A percentile compares a stretch with the other conserved stretches of the same genome.
Evolutionary conservation across 2,113 vertebrate genomes (phyloP).

Genomic region (Ammodytes marinus): DNA sequence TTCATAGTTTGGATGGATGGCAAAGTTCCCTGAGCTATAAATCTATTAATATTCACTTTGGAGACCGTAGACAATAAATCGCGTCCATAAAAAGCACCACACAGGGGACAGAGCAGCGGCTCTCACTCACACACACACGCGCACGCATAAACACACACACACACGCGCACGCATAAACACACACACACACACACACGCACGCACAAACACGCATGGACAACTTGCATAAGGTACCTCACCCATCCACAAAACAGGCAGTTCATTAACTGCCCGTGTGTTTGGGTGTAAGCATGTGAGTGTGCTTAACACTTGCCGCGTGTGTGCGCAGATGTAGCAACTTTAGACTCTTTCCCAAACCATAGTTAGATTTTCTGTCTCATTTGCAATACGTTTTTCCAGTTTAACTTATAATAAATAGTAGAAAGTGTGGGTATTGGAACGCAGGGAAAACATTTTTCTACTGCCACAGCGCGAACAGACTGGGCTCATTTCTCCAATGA

Average conservation of each 20-base stretch:
- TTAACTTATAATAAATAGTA: too few species aligned
- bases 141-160: conserved; percentile 8
- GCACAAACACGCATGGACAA: conserved; percentile 1
- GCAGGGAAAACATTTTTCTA: too few species aligned
- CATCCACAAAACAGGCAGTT: conserved; percentile 37
- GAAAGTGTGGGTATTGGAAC: too few species aligned
- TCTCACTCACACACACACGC: conserved; percentile 9
- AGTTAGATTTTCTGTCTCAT: conserved; percentile 16
- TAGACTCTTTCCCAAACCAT: background rate
- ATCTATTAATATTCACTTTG: conserved; percentile 78
- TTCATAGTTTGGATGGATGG: conserved; percentile 65
- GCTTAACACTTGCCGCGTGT: too few species aligned
- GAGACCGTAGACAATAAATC: conserved; percentile 63
- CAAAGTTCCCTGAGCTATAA: conserved; percentile 63
- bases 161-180: conserved; percentile 10
- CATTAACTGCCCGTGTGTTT: conserved; percentile 29
- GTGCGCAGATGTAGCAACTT: background rate
- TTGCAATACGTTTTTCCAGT: conserved; percentile 12
- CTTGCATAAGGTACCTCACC: background rate
- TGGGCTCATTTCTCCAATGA: too few species aligned
- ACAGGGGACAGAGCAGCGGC: conserved; percentile 26
- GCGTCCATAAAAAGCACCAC: conserved; percentile 57
- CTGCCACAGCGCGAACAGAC: too few species aligned
- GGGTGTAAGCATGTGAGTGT: background rate
- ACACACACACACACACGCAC: conserved; percentile 10